Base-by-base conservation (phyloP, 2,797 vertebrate species). In the Urophycis tenuis region DNA sequence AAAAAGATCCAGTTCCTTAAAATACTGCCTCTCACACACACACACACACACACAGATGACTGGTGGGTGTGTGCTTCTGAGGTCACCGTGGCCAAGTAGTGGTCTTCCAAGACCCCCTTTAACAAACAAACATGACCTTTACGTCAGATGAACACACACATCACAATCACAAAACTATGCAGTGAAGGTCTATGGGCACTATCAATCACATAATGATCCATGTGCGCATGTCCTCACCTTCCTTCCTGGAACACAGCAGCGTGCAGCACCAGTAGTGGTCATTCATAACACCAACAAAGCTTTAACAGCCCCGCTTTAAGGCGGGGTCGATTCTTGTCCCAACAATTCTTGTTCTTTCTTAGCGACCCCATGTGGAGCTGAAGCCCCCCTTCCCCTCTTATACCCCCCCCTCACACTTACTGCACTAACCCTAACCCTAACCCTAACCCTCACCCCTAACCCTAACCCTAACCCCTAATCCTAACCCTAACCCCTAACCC, bases 381-480 rank as follows among this genome's bases (percentile, higher is more conserved):
- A 33, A 79, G 30, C 81, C 72, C 69, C 78, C 33, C 73, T 19
- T 74, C 67, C 74, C 34, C 69, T 32, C 80, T 29, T 81, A 73
- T 34, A 29, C 45, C 3, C 84, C 41, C 0, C 25, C 39, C 80
- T 79, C 34, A 49, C 1, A 35, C 74, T 72, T 76, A 19, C 64
- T 77, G 74, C 80, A 78, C n/a, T n/a, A n/a, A n/a, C n/a, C n/a
- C n/a, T n/a, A n/a, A n/a, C n/a, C n/a, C n/a, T n/a, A n/a, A n/a
- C n/a, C n/a, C n/a, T n/a, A n/a, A n/a, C n/a, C n/a, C n/a, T n/a
- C n/a, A n/a, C n/a, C n/a, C n/a, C n/a, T n/a, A n/a, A n/a, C n/a
- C n/a, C n/a, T n/a, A n/a, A n/a, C n/a, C n/a, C n/a, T n/a, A n/a
- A n/a, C n/a, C n/a, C n/a, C n/a, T n/a, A n/a, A n/a, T n/a, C n/a